A percentile compares a stretch with the other conserved stretches of the same genome.
Evolutionary conservation across 1,140 invertebrate genomes (phyloP).

Genomic region (Battus philenor): DNA sequence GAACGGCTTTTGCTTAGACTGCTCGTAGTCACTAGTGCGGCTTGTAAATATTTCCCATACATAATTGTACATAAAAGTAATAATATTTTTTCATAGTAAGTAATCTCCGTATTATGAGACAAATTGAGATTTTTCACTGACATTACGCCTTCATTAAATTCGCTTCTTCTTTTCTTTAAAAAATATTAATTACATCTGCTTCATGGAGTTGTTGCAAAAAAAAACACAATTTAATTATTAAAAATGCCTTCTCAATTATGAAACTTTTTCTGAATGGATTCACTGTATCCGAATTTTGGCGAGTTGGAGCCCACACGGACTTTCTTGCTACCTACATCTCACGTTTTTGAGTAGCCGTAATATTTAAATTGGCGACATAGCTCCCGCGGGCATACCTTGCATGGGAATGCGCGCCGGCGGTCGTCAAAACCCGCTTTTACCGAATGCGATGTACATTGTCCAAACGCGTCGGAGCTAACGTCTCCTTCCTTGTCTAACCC

Average conservation of each 20-base stretch:
- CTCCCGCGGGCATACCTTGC: slow-evolving; percentile 66
- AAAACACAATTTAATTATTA: slow-evolving; percentile 64
- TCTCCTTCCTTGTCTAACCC: slow-evolving; percentile 53
- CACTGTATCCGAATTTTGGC: slow-evolving; percentile 55
- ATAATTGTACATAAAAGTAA: slow-evolving; percentile 28
- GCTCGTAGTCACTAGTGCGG: slow-evolving; percentile 22
- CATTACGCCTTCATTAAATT: slow-evolving; percentile 39
- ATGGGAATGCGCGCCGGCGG: slow-evolving; percentile 67
- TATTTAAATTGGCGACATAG: slow-evolving; percentile 72
- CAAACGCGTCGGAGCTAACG: slow-evolving; percentile 38
- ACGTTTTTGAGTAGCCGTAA: slow-evolving; percentile 71
- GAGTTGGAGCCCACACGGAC: slow-evolving; percentile 58
- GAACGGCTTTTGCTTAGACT: slow-evolving; percentile 44
- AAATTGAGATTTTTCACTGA: slow-evolving; percentile 31
- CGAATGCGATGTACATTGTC: slow-evolving; percentile 58
- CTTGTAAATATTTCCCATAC: not conserved
- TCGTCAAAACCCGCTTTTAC: slow-evolving; percentile 65
- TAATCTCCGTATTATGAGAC: slow-evolving; percentile 50
- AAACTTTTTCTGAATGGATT: slow-evolving; percentile 54
- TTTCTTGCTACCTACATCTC: slow-evolving; percentile 66
- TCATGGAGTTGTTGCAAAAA: slow-evolving; percentile 27
- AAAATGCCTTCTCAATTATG: slow-evolving; percentile 62
- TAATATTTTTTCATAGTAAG: slow-evolving; percentile 51
- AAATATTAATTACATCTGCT: slow-evolving; percentile 55
- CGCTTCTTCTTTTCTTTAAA: slow-evolving; percentile 27